phyloP scores from a whole-genome alignment of 2,888 invertebrate species.

The Protonemura montana region DNA sequence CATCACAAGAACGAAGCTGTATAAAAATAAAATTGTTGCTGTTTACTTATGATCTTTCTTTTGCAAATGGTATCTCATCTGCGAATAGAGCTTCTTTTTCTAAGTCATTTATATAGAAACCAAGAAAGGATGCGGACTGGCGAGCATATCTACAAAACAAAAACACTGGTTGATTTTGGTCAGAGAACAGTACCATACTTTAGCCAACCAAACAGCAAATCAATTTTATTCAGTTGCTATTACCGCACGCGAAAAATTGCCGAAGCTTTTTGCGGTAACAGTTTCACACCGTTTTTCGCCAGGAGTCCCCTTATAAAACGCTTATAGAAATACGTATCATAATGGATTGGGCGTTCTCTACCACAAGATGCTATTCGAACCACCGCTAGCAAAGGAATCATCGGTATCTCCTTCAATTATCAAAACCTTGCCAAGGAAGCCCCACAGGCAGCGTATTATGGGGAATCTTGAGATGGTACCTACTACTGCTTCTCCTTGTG shows the following conservation, averaged over 20 bases:
- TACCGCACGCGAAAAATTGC: background rate
- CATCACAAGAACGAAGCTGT: too few species aligned
- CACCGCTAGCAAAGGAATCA: conserved; percentile 44
- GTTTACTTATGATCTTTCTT: too few species aligned
- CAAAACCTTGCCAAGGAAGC: conserved; percentile 41
- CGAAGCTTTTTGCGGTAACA: background rate
- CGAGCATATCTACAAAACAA: too few species aligned
- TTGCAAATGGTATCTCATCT: too few species aligned
- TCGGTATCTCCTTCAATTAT: conserved; percentile 50
- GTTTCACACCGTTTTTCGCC: background rate
- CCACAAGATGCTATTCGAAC: conserved; percentile 1
- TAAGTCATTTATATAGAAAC: too few species aligned
- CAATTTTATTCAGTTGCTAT: background rate
- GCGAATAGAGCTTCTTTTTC: too few species aligned
- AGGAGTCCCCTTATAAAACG: conserved; percentile 17
- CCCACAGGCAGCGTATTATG: conserved; percentile 37
- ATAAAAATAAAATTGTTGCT: too few species aligned
- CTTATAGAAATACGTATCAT: conserved; percentile 30
- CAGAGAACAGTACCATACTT: background rate
- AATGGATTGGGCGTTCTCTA: background rate
- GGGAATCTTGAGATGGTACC: conserved; percentile 1
- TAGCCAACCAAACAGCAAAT: background rate
- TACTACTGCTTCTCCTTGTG: conserved; percentile 37
- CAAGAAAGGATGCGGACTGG: too few species aligned
- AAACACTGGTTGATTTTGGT: too few species aligned